Conservation (phyloP, 2,113 vertebrate genomes). For the Anolis carolinensis region DNA sequence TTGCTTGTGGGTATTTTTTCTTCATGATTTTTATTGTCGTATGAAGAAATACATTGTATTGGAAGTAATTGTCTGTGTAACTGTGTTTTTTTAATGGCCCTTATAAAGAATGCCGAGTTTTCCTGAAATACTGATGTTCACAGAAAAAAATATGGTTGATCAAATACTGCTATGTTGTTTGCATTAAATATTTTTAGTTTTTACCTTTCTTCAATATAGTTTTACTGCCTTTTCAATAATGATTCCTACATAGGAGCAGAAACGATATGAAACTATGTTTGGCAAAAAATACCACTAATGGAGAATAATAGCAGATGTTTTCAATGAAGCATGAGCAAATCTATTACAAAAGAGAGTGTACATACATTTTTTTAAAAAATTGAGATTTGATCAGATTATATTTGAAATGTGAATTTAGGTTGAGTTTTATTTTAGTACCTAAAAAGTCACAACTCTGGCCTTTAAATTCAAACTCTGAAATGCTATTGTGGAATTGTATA, state of each 20-base stretch:
- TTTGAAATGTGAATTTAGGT: background rate
- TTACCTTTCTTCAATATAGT: background rate
- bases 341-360: background rate
- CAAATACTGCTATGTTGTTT: background rate
- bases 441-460: background rate
- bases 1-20: background rate
- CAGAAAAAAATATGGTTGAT: background rate
- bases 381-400: background rate
- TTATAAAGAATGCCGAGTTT: background rate
- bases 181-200: background rate
- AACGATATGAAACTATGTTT: too few species aligned
- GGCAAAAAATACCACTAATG: background rate
- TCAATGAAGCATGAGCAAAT: background rate
- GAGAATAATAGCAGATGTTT: background rate
- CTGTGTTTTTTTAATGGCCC: background rate
- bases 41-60: background rate
- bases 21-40: background rate
- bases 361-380: background rate
- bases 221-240: background rate
- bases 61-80: background rate
- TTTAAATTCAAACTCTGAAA: background rate
- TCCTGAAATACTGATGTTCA: background rate
- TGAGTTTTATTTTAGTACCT: background rate
- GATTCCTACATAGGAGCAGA: background rate
- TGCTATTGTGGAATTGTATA: background rate